Evolutionary conservation across 2,888 invertebrate genomes (phyloP).

Genomic region (Sarcophaga rosellei): DNA sequence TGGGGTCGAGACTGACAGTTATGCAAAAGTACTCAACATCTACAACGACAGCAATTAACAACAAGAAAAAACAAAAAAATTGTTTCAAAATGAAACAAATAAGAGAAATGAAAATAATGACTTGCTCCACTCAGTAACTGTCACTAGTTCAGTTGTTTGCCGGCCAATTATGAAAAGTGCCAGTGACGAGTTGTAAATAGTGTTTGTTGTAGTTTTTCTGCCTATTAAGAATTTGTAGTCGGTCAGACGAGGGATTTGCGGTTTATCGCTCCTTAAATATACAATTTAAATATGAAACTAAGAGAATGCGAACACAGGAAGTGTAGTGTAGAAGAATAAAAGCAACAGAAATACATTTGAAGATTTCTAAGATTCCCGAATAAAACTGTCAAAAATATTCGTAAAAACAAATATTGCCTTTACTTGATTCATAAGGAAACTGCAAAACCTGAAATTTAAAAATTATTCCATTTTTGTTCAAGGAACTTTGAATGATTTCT

Average conservation of each 20-base stretch:
- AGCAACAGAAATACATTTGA: too few relatives aligned
- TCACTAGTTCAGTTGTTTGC: not conserved
- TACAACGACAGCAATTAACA: not conserved
- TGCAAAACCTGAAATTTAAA: too few relatives aligned
- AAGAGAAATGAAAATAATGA: slow-evolving; percentile 18
- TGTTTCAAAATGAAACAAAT: not conserved
- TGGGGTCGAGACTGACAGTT: slow-evolving; percentile 60
- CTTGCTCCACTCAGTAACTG: not conserved
- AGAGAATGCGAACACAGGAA: too few relatives aligned
- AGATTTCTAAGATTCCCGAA: too few relatives aligned
- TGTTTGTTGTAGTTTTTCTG: slow-evolving; percentile 10
- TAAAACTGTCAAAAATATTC: too few relatives aligned
- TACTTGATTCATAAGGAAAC: too few relatives aligned
- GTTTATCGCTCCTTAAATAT: too few relatives aligned
- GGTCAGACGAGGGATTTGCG: too few relatives aligned
- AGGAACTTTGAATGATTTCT: not conserved
- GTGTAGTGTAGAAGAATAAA: too few relatives aligned
- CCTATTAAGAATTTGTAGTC: not conserved
- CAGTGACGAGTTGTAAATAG: slow-evolving; percentile 15
- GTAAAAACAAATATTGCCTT: too few relatives aligned
- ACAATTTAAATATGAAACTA: too few relatives aligned
- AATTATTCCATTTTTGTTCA: not conserved
- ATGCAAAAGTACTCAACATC: slow-evolving; percentile 8
- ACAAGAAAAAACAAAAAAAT: not conserved
- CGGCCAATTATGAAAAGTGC: slow-evolving; percentile 12